Evolutionary conservation across 2,888 invertebrate species (phyloP).

Genomic region (Athetis lepigone): DNA sequence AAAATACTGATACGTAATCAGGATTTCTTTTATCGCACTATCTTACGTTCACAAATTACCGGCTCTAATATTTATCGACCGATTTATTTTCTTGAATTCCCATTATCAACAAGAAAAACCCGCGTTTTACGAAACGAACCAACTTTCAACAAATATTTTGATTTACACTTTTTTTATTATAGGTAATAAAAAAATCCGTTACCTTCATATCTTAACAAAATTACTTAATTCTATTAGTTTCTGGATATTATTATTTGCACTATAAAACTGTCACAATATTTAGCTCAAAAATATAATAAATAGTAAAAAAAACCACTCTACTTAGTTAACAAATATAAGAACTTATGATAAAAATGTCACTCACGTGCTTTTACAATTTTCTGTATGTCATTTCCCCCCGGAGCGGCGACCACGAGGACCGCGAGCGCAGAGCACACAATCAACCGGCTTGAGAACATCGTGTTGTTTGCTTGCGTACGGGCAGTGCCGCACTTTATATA

Average conservation of each 20-base stretch:
- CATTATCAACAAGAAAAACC: slow-evolving; percentile 18
- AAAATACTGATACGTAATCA: slow-evolving; percentile 40
- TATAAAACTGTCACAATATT: background rate
- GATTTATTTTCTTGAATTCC: slow-evolving; percentile 23
- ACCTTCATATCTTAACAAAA: slow-evolving; percentile 10
- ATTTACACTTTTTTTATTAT: background rate
- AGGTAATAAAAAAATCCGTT: background rate
- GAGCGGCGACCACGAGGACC: slow-evolving; percentile 63
- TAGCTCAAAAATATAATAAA: background rate
- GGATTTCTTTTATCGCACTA: slow-evolving; percentile 47
- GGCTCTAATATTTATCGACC: slow-evolving; percentile 37
- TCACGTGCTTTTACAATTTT: slow-evolving; percentile 56
- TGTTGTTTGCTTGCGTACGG: slow-evolving; percentile 56
- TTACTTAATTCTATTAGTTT: too few species aligned
- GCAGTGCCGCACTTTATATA: slow-evolving; percentile 67
- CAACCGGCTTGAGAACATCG: slow-evolving; percentile 68
- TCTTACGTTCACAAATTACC: slow-evolving; percentile 38
- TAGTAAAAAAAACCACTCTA: background rate
- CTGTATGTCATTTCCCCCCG: slow-evolving; percentile 62
- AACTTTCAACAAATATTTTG: background rate
- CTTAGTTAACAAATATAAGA: background rate
- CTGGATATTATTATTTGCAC: too few species aligned
- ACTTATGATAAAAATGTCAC: slow-evolving; percentile 25
- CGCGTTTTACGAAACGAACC: slow-evolving; percentile 1
- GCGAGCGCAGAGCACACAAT: slow-evolving; percentile 68